A percentile compares a stretch with the other conserved stretches of the same genome.
Conservation (phyloP, 2,797 vertebrate genomes). For the Orientallactaga sibirica region DNA sequence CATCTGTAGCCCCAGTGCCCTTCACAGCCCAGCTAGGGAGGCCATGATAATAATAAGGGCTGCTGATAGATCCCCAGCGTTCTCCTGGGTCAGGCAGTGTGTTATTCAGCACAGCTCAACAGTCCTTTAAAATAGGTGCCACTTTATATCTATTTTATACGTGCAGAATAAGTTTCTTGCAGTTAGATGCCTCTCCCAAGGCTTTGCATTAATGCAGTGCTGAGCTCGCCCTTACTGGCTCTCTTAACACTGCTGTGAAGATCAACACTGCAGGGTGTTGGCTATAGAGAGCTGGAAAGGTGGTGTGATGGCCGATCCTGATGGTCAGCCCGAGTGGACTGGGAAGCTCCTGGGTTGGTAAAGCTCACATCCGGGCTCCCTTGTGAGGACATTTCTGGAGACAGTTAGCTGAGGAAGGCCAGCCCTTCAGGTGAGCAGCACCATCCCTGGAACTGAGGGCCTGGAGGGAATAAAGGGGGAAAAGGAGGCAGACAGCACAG, state of each 20-base stretch:
- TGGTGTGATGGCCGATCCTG: no score
- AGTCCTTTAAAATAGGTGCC: background rate
- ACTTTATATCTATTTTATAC: background rate
- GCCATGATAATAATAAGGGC: background rate
- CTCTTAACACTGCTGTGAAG: accelerated
- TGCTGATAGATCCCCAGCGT: background rate
- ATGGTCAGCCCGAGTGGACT: background rate
- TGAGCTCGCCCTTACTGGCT: accelerated
- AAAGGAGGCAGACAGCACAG: background rate
- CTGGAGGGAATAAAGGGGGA: background rate
- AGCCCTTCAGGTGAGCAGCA: no score
- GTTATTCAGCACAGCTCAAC: background rate
- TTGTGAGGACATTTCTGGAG: background rate
- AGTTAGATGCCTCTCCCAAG: background rate
- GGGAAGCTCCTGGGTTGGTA: background rate
- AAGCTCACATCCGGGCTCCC: background rate
- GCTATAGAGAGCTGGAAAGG: background rate
- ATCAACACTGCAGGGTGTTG: background rate
- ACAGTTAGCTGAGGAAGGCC: background rate
- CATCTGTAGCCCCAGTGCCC: background rate
- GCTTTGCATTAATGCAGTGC: accelerated
- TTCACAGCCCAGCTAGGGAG: background rate
- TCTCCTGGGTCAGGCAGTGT: background rate
- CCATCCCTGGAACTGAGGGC: background rate
- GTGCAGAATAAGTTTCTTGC: background rate